A percentile compares a stretch with the other conserved stretches of the same genome.
Conservation (phyloP, 2,113 vertebrate species). For the Hepsetus odoe region DNA sequence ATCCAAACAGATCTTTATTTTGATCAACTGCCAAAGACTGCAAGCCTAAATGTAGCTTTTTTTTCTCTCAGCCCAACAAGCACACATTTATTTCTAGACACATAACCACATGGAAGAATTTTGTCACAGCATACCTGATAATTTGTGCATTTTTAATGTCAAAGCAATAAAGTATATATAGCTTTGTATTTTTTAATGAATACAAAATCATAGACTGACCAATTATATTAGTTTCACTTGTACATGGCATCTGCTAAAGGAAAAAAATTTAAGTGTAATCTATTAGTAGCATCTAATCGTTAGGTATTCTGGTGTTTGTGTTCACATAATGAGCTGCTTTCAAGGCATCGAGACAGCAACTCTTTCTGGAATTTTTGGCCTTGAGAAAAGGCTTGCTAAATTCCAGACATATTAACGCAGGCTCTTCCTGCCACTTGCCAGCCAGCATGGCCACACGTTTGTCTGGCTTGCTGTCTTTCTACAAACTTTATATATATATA, state of each 20-base stretch:
- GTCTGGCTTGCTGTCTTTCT: slow-evolving; percentile 20
- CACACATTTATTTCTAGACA: background rate
- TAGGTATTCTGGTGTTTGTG: too few relatives aligned
- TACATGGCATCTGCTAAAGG: too few relatives aligned
- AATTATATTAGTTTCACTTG: too few relatives aligned
- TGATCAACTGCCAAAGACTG: slow-evolving; percentile 33
- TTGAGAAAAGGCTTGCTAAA: slow-evolving; percentile 52
- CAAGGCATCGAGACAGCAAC: slow-evolving; percentile 40
- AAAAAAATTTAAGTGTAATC: too few relatives aligned
- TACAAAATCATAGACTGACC: too few relatives aligned
- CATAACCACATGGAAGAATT: background rate
- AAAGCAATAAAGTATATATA: too few relatives aligned
- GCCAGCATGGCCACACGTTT: slow-evolving; percentile 9
- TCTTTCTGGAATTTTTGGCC: slow-evolving; percentile 51
- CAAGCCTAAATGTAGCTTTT: background rate
- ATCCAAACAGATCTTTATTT: slow-evolving; percentile 49
- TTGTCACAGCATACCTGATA: background rate
- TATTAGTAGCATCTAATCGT: too few relatives aligned
- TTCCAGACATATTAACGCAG: slow-evolving; percentile 53
- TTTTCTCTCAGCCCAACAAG: background rate
- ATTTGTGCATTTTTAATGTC: background rate
- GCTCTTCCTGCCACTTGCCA: slow-evolving; percentile 39
- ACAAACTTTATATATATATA: slow-evolving; percentile 46
- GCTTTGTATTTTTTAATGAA: too few relatives aligned
- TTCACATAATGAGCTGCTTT: too few relatives aligned